Base-by-base conservation (phyloP, 2,888 invertebrate species). In the Sipha maydis region DNA sequence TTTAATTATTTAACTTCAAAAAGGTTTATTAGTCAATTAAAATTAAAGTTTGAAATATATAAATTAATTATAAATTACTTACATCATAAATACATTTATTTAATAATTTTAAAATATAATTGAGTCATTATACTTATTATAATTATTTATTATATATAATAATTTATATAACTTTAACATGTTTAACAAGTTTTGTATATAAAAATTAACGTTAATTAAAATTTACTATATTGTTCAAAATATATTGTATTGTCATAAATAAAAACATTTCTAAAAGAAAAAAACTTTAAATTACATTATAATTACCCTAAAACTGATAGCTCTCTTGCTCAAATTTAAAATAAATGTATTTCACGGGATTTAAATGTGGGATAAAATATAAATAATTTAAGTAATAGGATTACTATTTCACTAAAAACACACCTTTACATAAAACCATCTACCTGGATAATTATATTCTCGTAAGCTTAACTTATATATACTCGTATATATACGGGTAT, bases 311-410 rank as follows among this genome's bases (percentile, higher is more conserved):
- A 61, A 71, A 71, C 31, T 31, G 48, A 83, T 71, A 14, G 48
- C 11, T 83, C 71, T 71, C 83, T 82, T 28, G 28, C 41, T 69
- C 21, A 9, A 21, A 82, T 82, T 41, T 82, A 41, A 83, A 83
- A 71, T 71, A 71, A 71, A 83, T 83, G 71, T 54, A 54, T 71
- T 71, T 83, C 71, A 25, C 7, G 48, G 25, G 83, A 82, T 41
- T 69, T 61, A 61, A 67, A 54, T 14, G 28, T 41, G 28, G 69
- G 41, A 41, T 82, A 82, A 54, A 83, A 83, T 31, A 48, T 71
- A 31, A 83, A 83, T 83, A 83, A 83, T 67, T 80, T 80, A 67
- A n/a, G 38, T 69, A 80, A 80, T 69, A 69, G 80, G 67, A 80
- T 80, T 80, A 80, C 14, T 71, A 71, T 82, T 71, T 83, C 71